A percentile compares a stretch with the other conserved stretches of the same genome.
phyloP scores from a whole-genome alignment of 1,140 invertebrate genomes.

The Dreissena polymorpha region DNA sequence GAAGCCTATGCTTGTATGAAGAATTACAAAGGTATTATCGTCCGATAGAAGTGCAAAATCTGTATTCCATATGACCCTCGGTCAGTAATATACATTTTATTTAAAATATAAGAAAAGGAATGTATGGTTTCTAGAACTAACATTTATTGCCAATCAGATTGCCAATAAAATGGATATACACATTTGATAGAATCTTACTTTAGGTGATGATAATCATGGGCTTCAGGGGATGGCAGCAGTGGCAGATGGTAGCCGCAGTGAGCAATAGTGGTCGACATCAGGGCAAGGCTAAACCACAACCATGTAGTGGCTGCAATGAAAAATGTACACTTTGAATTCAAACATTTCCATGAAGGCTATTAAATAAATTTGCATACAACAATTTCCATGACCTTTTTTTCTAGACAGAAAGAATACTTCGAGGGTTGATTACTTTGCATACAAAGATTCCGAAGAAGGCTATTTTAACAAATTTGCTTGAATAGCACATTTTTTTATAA shows the following conservation, averaged over 20 bases:
- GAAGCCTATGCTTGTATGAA: not conserved
- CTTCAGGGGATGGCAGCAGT: constrained; percentile 93
- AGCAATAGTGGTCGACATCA: constrained; percentile 90
- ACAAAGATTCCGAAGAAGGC: no score
- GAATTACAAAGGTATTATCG: not conserved
- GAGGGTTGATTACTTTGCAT: no score
- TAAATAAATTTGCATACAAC: no score
- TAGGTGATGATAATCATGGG: constrained; percentile 93
- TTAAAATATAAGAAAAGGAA: not conserved
- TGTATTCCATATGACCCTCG: not conserved
- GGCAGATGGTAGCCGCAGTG: constrained; percentile 95
- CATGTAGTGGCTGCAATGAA: constrained; percentile 84
- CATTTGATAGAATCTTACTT: constrained; percentile 81
- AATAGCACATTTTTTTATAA: no score
- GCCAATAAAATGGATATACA: no score
- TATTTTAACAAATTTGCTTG: no score
- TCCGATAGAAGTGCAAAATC: not conserved
- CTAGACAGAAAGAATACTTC: no score
- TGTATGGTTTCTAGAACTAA: not conserved
- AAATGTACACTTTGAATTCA: no score
- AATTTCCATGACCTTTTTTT: no score
- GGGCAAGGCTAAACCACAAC: constrained; percentile 91
- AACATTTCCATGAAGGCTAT: no score
- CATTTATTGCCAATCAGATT: not conserved
- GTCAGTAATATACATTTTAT: not conserved